phyloP scores from a whole-genome alignment of 2,113 vertebrate genomes.

The Hystrix brachyura region DNA sequence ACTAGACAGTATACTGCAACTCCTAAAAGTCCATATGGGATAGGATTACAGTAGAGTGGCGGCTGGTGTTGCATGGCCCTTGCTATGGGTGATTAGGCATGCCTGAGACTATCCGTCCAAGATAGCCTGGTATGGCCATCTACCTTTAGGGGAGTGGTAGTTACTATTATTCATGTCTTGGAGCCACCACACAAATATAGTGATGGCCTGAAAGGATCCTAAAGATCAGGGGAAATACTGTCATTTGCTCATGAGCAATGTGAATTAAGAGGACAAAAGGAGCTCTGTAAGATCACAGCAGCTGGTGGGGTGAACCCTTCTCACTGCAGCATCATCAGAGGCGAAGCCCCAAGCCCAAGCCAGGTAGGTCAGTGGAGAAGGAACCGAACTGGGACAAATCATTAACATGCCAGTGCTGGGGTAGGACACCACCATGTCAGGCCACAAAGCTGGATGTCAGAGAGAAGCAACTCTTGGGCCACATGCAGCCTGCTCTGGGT shows the following conservation, averaged over 20 bases:
- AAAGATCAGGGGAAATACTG: neutral
- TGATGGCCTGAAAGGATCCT: too few relatives aligned
- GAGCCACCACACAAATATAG: too few relatives aligned
- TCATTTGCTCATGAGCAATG: neutral
- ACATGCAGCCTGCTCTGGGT: neutral
- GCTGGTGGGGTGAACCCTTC: neutral
- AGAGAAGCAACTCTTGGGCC: neutral
- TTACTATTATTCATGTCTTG: neutral
- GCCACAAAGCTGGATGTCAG: neutral
- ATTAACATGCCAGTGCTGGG: too few relatives aligned
- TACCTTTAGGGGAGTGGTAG: neutral
- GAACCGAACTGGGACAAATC: too few relatives aligned
- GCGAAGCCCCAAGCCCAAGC: neutral
- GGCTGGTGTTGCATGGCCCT: neutral
- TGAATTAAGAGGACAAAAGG: neutral
- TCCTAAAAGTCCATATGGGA: neutral
- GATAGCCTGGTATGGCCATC: neutral
- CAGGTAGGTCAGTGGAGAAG: too few relatives aligned
- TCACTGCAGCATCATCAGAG: neutral
- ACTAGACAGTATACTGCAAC: neutral
- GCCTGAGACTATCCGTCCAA: neutral
- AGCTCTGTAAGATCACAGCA: neutral
- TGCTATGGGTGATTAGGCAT: neutral
- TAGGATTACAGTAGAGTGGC: neutral
- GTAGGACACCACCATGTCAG: neutral